Percentiles rank a stretch among this genome's conserved stretches.
These are phyloP conservation scores for Accipiter virgatus DNA, from an alignment of 2,113 vertebrate species.

Conservation along the genomic window DNA sequence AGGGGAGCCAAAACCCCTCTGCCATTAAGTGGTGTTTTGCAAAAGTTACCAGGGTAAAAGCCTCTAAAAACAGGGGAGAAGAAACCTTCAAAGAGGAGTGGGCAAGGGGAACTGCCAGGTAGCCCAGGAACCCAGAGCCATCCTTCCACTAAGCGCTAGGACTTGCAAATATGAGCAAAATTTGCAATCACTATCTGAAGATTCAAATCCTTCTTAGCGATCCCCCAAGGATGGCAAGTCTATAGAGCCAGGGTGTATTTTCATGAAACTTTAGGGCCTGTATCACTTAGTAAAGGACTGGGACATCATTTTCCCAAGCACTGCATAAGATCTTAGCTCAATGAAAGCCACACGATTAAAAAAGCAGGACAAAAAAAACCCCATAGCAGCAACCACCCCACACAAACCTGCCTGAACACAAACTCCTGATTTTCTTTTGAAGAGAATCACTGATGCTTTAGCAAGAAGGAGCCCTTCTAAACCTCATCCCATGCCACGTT, in stretches of 20 bases:
- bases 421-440: background rate
- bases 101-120: background rate
- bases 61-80: constrained; percentile 12
- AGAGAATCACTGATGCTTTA: background rate
- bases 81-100: background rate
- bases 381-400: background rate
- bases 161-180: background rate
- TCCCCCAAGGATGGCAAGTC: background rate
- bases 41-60: constrained; percentile 42
- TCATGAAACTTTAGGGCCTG: background rate
- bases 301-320: background rate
- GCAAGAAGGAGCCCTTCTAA: background rate
- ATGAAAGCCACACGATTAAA: background rate
- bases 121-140: background rate
- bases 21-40: constrained; percentile 41
- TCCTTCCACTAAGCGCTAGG: background rate
- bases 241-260: background rate
- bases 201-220: background rate
- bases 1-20: constrained; percentile 47
- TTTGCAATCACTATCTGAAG: background rate
- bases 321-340: background rate
- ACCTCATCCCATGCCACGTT: background rate
- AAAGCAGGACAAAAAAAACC: background rate
- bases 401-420: background rate
- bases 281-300: background rate